phyloP scores from a whole-genome alignment of 2,797 vertebrate genomes.

The Xerus rutilus region DNA sequence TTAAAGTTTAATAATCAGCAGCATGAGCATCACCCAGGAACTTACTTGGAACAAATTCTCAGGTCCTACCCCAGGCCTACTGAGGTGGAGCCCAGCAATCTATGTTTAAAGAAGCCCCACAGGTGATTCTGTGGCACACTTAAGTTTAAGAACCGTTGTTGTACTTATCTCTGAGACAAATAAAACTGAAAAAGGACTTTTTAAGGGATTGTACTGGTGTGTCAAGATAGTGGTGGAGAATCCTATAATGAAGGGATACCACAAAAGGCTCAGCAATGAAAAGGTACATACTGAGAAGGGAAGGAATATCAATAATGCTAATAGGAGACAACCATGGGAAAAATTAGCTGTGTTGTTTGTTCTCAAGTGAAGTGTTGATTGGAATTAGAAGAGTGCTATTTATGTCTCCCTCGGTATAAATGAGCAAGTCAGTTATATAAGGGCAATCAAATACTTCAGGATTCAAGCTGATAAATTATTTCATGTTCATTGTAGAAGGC shows the following conservation, averaged over 20 bases:
- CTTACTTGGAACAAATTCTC: background rate
- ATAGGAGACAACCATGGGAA: background rate
- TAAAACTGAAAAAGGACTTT: background rate
- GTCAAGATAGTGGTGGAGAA: background rate
- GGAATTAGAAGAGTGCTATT: background rate
- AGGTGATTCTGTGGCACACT: background rate
- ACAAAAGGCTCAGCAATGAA: background rate
- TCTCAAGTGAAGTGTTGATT: background rate
- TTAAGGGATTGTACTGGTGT: background rate
- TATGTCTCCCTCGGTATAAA: background rate
- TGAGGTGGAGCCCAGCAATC: background rate
- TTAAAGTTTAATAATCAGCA: background rate
- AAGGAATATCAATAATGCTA: background rate
- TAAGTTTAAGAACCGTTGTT: background rate
- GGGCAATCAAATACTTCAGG: background rate
- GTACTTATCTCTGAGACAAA: background rate
- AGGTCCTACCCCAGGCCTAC: background rate
- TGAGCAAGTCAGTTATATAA: background rate
- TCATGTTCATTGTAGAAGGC: background rate
- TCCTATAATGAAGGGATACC: background rate
- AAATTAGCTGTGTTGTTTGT: background rate
- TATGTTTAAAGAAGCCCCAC: background rate
- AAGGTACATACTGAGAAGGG: background rate
- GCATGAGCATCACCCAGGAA: background rate
- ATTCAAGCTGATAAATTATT: background rate